These are phyloP conservation scores for Corythornis madagascariensis DNA, from an alignment of 2,113 vertebrate species.

Conservation along the genomic window DNA sequence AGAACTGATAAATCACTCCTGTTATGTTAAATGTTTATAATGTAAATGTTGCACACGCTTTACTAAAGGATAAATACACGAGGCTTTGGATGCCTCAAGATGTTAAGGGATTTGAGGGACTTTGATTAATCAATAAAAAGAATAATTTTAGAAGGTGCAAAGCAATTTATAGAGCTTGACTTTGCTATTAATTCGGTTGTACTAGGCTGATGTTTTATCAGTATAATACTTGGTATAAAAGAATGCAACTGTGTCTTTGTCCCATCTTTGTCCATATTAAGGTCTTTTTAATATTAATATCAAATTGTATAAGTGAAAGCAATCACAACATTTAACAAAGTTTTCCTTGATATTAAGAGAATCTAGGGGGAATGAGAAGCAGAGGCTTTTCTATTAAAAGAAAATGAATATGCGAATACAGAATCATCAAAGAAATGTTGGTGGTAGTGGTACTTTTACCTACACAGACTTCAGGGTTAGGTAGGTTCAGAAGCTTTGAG, in stretches of 20 bases:
- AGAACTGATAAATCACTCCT: neutral
- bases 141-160: neutral
- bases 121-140: constrained; percentile 36
- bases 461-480: neutral
- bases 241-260: neutral
- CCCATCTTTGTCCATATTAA: neutral
- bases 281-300: neutral
- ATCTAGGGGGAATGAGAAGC: neutral
- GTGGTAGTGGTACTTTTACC: neutral
- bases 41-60: neutral
- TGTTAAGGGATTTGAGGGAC: neutral
- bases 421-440: neutral
- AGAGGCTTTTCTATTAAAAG: neutral
- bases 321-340: neutral
- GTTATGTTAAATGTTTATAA: neutral
- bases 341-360: neutral
- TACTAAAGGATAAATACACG: neutral
- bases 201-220: neutral
- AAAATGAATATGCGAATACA: neutral
- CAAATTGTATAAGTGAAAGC: neutral
- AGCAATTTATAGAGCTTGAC: neutral
- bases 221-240: neutral
- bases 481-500: neutral
- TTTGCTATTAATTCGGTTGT: neutral
- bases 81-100: neutral